Evolutionary conservation across 2,797 vertebrate species (phyloP), one percentile per base, ranked within the genome.

Genomic region (Acanthornis magna): DNA sequence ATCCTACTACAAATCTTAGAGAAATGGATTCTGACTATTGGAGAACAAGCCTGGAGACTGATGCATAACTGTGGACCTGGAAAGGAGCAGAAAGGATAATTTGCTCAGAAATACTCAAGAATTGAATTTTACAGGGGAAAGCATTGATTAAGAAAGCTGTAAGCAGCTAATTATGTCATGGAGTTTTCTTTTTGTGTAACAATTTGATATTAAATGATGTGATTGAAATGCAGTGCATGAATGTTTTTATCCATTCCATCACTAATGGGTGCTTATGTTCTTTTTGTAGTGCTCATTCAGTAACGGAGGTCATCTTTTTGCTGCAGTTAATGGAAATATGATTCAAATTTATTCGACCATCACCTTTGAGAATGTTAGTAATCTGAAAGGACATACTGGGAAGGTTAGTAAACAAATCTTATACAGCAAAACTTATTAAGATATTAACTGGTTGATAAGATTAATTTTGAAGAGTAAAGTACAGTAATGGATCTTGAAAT

Each of bases 241-340:
- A 40, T 86, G 60, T 92, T 88, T 71, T 88, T 85, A 47, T 82
- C 83, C 72, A 98, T 98, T 98, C 98, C 71, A 92, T 96, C 76
- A 99, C 98, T 96, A 97, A 99, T 5, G 98, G 98, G 42, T 94
- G 48, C 8, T 91, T 88, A 34, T 95, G 63, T 74, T 97, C 89
- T 96, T 85, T 88, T 89, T 68, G 16, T 83, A 99, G 99, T 99
- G 99, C 82, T 96, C 97, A 42, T 99, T 99, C 87, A 99, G 99
- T 96, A 98, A 99, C 0, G 98, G 99, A 51, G 99, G 99, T 53
- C 99, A 99, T 97, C 97, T 99, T 96, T 99, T 99, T 95, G 99
- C 99, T 67, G 99, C 98, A 20, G 98, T 98, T 96, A 99, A 97
- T 95, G 98, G 98, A 96, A 99, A 99, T 50, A 96, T 99, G 92